Evolutionary conservation across 2,113 vertebrate species (phyloP).

Genomic region (Megaleporinus macrocephalus): DNA sequence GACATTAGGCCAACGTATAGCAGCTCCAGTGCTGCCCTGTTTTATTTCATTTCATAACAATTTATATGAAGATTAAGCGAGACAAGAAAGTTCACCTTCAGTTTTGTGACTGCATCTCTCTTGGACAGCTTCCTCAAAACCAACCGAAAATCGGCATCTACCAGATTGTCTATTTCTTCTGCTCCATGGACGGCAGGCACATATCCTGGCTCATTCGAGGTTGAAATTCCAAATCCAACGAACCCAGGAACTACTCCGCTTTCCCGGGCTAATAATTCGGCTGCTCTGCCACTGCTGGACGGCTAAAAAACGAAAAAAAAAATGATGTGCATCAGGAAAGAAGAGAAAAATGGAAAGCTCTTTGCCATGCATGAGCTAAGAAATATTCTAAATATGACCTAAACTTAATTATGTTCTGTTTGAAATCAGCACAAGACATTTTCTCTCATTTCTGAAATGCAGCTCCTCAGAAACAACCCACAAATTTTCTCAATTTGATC

Average conservation of each 20-base stretch:
- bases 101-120: conserved; percentile 90
- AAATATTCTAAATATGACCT: too few relatives aligned
- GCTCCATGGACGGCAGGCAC: conserved; percentile 94
- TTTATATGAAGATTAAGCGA: too few relatives aligned
- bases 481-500: too few relatives aligned
- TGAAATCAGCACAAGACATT: too few relatives aligned
- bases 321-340: background rate
- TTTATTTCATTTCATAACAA: too few relatives aligned
- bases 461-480: too few relatives aligned
- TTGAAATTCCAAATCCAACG: conserved; percentile 87
- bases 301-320: conserved; percentile 75
- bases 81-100: conserved; percentile 80
- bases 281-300: conserved; percentile 93
- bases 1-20: too few relatives aligned
- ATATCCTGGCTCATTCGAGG: conserved; percentile 86
- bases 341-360: background rate
- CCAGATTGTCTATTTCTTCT: conserved; percentile 94
- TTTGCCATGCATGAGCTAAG: background rate
- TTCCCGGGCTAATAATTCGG: conserved; percentile 91
- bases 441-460: too few relatives aligned
- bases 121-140: conserved; percentile 95
- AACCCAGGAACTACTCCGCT: conserved; percentile 92
- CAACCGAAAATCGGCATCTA: conserved; percentile 96
- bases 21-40: too few relatives aligned
- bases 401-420: too few relatives aligned